These are phyloP conservation scores for Columba guinea DNA, from an alignment of 2,797 vertebrate species.

Conservation along the genomic window DNA sequence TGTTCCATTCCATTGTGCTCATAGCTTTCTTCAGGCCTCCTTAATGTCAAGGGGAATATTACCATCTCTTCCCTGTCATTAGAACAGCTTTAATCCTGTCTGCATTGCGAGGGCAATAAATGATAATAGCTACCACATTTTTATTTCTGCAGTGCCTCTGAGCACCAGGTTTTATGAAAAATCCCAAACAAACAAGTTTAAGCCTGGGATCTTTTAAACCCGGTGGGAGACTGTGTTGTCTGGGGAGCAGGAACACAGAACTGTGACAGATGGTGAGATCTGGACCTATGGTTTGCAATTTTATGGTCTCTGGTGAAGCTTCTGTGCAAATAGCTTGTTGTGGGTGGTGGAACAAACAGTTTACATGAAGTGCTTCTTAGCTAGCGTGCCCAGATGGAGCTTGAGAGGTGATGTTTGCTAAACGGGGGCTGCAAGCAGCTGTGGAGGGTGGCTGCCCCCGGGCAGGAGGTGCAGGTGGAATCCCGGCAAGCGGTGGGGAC, in stretches of 20 bases:
- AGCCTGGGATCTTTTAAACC: conserved; percentile 43
- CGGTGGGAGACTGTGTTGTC: conserved; percentile 35
- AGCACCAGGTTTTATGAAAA: background rate
- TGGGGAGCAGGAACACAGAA: conserved; percentile 28
- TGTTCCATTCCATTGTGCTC: conserved; percentile 21
- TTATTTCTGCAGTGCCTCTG: conserved; percentile 22
- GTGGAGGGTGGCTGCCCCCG: background rate
- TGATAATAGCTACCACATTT: conserved; percentile 25
- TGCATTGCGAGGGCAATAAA: background rate
- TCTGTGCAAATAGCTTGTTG: background rate
- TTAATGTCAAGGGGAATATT: conserved; percentile 52
- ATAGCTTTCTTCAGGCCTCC: conserved; percentile 35
- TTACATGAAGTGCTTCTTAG: background rate
- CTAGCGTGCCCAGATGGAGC: conserved; percentile 20
- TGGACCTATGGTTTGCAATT: conserved; percentile 57
- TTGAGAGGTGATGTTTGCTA: background rate
- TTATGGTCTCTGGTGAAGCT: conserved; percentile 47
- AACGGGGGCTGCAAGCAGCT: background rate
- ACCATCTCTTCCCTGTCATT: conserved; percentile 42
- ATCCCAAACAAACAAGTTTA: conserved; percentile 50
- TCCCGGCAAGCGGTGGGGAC: rapidly evolving
- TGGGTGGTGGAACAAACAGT: conserved; percentile 58
- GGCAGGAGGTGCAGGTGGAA: rapidly evolving
- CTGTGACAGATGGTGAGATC: conserved; percentile 50
- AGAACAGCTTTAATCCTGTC: conserved; percentile 51